Conservation (phyloP, 1,140 invertebrate genomes). For the Diplogasteroides magnus region DNA sequence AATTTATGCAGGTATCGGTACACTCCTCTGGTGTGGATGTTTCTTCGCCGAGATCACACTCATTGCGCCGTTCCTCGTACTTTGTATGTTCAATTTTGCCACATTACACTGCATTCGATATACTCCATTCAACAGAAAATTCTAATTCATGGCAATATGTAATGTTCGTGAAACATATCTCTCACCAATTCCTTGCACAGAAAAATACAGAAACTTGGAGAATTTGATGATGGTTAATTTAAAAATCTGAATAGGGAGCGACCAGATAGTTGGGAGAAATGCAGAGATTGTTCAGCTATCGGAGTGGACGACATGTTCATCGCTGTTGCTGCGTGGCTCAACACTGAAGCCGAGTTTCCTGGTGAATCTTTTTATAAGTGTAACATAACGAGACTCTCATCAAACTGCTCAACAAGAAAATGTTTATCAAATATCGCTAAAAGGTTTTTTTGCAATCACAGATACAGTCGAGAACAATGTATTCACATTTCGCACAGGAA, state of each 20-base stretch:
- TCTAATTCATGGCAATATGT: not conserved
- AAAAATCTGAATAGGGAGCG: not conserved
- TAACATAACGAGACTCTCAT: too few species aligned
- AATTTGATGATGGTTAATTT: constrained; percentile 5
- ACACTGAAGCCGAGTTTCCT: constrained; percentile 51
- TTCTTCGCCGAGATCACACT: constrained; percentile 91
- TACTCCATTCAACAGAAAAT: not conserved
- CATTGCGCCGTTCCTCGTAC: constrained; percentile 86
- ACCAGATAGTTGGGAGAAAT: too few species aligned
- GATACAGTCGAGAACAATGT: too few species aligned
- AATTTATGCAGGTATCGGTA: constrained; percentile 72
- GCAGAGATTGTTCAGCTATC: constrained; percentile 56
- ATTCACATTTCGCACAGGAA: too few species aligned
- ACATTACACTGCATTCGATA: not conserved
- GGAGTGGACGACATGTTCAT: constrained; percentile 63
- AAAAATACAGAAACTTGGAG: constrained; percentile 5
- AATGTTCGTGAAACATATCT: not conserved
- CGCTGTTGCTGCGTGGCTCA: constrained; percentile 57
- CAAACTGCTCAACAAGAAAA: too few species aligned
- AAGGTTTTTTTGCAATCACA: too few species aligned
- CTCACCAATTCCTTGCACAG: not conserved
- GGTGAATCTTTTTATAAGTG: too few species aligned
- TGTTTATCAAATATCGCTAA: too few species aligned
- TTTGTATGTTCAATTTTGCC: constrained; percentile 67
- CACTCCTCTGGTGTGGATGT: constrained; percentile 80